Percentiles rank a stretch among this genome's conserved stretches.
Conservation (phyloP, 2,888 invertebrate genomes). For the Heliconius sara region DNA sequence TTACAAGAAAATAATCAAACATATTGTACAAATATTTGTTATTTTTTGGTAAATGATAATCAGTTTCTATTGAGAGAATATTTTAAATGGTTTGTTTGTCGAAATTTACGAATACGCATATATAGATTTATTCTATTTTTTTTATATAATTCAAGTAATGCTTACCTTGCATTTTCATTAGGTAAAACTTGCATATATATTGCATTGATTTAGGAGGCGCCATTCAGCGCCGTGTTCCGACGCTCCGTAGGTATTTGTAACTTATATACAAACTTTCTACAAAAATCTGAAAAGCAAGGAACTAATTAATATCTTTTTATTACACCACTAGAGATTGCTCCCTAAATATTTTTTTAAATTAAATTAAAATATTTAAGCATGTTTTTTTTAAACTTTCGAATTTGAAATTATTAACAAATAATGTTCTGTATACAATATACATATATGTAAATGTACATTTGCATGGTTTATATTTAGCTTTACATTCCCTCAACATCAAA, state of each 20-base stretch:
- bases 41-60: not conserved
- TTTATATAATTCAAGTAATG: slow-evolving; percentile 31
- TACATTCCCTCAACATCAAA: too few relatives aligned
- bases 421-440: too few relatives aligned
- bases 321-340: not conserved
- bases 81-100: not conserved
- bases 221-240: slow-evolving; percentile 78
- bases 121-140: slow-evolving; percentile 10
- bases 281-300: slow-evolving; percentile 55
- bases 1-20: slow-evolving; percentile 39
- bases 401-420: too few relatives aligned
- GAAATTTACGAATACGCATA: not conserved
- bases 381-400: too few relatives aligned
- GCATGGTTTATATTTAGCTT: too few relatives aligned
- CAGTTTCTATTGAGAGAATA: not conserved
- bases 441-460: too few relatives aligned
- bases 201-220: slow-evolving; percentile 85
- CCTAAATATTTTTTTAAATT: not conserved
- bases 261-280: slow-evolving; percentile 48
- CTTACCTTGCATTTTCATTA: slow-evolving; percentile 86
- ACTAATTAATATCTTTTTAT: not conserved
- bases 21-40: slow-evolving; percentile 9
- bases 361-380: not conserved
- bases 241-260: slow-evolving; percentile 81
- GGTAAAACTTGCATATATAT: slow-evolving; percentile 87